A percentile compares a stretch with the other conserved stretches of the same genome.
phyloP scores from a whole-genome alignment of 2,113 vertebrate genomes.

The Phaethon lepturus region DNA sequence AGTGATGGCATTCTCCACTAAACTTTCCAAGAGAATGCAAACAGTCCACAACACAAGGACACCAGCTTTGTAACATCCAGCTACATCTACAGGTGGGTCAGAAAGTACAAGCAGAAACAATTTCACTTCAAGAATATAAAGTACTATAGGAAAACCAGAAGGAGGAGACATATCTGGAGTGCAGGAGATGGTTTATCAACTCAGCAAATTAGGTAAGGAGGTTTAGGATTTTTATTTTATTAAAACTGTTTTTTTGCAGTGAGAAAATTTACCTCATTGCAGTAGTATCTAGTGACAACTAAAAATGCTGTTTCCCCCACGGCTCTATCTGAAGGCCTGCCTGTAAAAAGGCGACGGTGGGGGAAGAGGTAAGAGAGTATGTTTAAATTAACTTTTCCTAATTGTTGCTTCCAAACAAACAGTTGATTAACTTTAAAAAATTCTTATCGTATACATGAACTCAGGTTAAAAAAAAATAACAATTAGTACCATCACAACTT shows the following conservation, averaged over 20 bases:
- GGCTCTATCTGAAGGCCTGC: background rate
- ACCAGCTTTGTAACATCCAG: background rate
- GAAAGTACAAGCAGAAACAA: background rate
- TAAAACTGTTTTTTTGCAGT: background rate
- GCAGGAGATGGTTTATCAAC: background rate
- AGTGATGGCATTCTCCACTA: background rate
- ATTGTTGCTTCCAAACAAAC: background rate
- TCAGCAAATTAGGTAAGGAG: background rate
- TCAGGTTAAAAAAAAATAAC: background rate
- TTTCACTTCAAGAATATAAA: background rate
- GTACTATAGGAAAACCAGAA: background rate
- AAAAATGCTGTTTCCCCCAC: background rate
- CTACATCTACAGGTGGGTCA: background rate
- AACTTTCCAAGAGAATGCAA: background rate
- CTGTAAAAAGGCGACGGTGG: background rate
- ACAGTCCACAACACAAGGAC: background rate
- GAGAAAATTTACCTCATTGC: background rate
- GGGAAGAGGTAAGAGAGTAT: background rate
- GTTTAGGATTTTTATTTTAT: background rate
- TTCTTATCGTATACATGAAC: background rate
- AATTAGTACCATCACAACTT: background rate
- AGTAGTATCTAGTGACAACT: background rate
- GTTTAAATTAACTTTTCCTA: background rate
- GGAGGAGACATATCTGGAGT: background rate
- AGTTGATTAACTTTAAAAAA: background rate